Base-by-base conservation (phyloP, 2,797 vertebrate species). In the Hoplostethus atlanticus region DNA sequence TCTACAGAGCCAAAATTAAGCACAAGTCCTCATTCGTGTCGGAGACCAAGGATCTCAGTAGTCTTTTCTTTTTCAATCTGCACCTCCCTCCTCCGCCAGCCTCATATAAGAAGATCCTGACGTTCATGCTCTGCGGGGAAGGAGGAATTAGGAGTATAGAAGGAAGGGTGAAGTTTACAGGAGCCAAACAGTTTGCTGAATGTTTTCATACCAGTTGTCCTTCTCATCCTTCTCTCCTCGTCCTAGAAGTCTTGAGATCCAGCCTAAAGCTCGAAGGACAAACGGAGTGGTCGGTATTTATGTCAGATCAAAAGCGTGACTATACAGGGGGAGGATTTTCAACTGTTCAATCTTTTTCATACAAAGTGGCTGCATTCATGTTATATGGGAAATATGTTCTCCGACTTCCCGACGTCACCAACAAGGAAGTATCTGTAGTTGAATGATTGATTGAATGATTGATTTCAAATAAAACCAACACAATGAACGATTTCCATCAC, bases 121-220 rank as follows among this genome's bases (percentile, higher is more conserved):
- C 1, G 21, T 21, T 21, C 21, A 21, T 21, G 21, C 21, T 21
- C 21, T 21, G 21, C 21, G 21, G 21, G 21, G 21, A 21, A 21
- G 21, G 21, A 21, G 21, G 21, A 21, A 1, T 21, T 21, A 34
- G 34, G 34, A 34, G 34, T 34, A 5, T 6, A 34, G 34, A 34
- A 34, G 64, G 72, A 72, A 44, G 53, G 56, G 73, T 47, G 67
- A 67, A 71, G 86, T 92, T 90, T 90, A 89, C 89, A 89, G 76
- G 73, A 71, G 81, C 79, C 63, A 79, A 84, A 82, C 81, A 75
- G 65, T 82, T 76, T 66, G 64, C 68, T 44, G 56, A 61, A 52
- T 55, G 53, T 80, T 74, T 68, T 68, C 15, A 51, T 65, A 30
- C 46, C 6, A 5, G 74, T 69, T 34, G 73, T 76, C 47, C 28